Conservation (phyloP, 2,797 vertebrate species). For the Macroramphosus scolopax region DNA sequence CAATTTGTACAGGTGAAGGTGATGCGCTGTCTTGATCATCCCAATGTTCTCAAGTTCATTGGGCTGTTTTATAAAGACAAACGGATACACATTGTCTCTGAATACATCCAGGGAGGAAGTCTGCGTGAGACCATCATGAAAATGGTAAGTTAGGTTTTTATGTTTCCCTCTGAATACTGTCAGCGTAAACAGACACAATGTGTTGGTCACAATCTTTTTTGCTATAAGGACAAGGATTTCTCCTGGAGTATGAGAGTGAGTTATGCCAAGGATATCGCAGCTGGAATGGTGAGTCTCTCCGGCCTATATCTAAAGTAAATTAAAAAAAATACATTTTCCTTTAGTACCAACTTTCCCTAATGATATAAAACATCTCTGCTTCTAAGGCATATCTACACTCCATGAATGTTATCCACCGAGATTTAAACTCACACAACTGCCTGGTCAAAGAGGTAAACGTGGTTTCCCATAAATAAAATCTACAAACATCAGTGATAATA, state of each 20-base stretch:
- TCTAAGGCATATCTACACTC: slow-evolving; percentile 95
- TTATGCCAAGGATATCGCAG: slow-evolving; percentile 92
- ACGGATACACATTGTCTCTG: slow-evolving; percentile 92
- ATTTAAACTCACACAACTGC: slow-evolving; percentile 97
- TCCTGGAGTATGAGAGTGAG: slow-evolving; percentile 89
- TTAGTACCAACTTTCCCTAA: neutral
- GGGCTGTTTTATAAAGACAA: slow-evolving; percentile 97
- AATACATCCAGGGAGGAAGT: slow-evolving; percentile 94
- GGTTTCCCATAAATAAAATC: no score
- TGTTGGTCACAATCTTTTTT: slow-evolving; percentile 4
- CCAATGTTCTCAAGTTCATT: slow-evolving; percentile 95
- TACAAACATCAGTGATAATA: no score
- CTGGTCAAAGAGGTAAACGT: slow-evolving; percentile 90
- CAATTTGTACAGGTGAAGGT: slow-evolving; percentile 87
- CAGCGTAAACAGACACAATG: neutral
- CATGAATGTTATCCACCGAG: slow-evolving; percentile 97
- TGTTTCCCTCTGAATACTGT: neutral
- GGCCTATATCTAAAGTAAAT: neutral
- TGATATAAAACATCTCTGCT: slow-evolving; percentile 20
- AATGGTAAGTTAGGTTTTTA: slow-evolving; percentile 80
- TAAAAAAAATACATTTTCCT: neutral
- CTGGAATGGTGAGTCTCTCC: slow-evolving; percentile 87
- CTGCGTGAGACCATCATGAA: slow-evolving; percentile 86
- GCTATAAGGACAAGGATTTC: slow-evolving; percentile 84
- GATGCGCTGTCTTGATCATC: slow-evolving; percentile 97